Evolutionary conservation across 2,113 vertebrate genomes (phyloP).

Genomic region (Saccopteryx leptura): DNA sequence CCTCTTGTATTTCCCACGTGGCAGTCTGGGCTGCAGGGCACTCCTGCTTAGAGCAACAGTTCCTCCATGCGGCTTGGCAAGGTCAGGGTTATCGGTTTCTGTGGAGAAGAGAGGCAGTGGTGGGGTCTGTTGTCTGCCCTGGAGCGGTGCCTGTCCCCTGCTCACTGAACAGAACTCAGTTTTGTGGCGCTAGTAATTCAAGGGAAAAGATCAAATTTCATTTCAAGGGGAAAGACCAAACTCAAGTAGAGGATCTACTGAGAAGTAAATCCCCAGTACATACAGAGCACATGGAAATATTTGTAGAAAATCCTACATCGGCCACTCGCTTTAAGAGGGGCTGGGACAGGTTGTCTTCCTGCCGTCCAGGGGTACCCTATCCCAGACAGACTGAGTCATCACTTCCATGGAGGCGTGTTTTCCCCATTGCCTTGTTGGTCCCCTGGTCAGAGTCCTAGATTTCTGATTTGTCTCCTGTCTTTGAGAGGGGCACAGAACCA

Average conservation of each 20-base stretch:
- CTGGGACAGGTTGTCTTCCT: background rate
- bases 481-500: background rate
- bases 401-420: background rate
- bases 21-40: fast-evolving
- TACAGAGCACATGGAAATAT: background rate
- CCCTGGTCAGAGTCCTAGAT: background rate
- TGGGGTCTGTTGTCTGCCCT: background rate
- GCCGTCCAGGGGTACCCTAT: too few species aligned
- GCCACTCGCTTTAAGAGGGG: background rate
- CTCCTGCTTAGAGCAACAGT: fast-evolving
- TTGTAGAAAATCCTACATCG: background rate
- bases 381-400: too few species aligned
- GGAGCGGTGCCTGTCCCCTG: background rate
- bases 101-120: background rate
- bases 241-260: background rate
- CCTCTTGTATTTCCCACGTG: background rate
- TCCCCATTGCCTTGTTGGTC: background rate
- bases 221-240: background rate
- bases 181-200: background rate
- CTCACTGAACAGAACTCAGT: background rate
- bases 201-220: background rate
- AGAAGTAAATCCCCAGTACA: background rate
- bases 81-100: background rate
- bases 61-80: background rate
- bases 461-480: background rate